Evolutionary conservation across 2,888 invertebrate species (phyloP).

Genomic region (Periphyllus acericola): DNA sequence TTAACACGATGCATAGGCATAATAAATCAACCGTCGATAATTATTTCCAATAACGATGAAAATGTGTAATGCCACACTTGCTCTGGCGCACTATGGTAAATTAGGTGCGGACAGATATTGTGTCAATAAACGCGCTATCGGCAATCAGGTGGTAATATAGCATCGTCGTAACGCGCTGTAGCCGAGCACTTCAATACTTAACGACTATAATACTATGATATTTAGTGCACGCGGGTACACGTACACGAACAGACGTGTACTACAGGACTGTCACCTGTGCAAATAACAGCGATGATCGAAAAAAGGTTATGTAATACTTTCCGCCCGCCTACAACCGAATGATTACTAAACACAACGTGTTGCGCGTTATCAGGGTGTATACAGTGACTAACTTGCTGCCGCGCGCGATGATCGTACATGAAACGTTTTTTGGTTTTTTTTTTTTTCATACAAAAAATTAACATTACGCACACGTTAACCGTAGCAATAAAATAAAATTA

Average conservation of each 20-base stretch:
- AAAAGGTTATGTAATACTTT: not conserved
- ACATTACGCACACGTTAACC: not conserved
- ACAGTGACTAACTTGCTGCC: no score
- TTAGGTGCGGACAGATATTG: not conserved
- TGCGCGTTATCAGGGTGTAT: no score
- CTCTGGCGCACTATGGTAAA: not conserved
- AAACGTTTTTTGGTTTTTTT: conserved; percentile 2
- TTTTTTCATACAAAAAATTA: not conserved
- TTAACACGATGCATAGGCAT: not conserved
- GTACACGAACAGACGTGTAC: not conserved
- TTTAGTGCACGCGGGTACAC: no score
- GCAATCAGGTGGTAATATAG: conserved; percentile 10
- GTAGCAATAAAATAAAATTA: not conserved
- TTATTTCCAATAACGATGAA: not conserved
- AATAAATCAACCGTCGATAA: not conserved
- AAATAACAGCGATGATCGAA: not conserved
- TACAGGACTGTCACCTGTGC: not conserved
- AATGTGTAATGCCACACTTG: not conserved
- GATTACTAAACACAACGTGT: no score
- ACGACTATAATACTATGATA: not conserved
- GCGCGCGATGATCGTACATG: not conserved
- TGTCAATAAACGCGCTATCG: conserved; percentile 19
- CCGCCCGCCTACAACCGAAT: no score
- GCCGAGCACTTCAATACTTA: not conserved
- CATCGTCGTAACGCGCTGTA: not conserved